These are phyloP conservation scores for Sceliomorpha sp. DNA, from an alignment of 2,888 invertebrate genomes.

Conservation along the genomic window DNA sequence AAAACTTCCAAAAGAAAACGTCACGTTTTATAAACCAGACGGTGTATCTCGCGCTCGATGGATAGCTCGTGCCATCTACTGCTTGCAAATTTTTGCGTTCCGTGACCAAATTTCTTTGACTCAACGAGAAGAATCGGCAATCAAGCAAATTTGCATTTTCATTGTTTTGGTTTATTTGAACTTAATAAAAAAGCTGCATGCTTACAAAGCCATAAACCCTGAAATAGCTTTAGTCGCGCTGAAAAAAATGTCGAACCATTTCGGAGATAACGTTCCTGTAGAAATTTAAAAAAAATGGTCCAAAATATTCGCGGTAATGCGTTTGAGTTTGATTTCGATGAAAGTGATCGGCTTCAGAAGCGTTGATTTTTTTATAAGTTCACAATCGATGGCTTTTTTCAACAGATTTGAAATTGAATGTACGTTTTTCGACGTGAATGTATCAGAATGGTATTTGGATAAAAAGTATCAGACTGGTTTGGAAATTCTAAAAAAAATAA, in stretches of 20 bases:
- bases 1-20: slow-evolving; percentile 11
- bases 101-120: slow-evolving; percentile 13
- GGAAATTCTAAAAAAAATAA: no score
- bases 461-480: slow-evolving; percentile 25
- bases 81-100: slow-evolving; percentile 19
- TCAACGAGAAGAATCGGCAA: slow-evolving; percentile 3
- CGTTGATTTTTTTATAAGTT: slow-evolving; percentile 29
- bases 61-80: slow-evolving; percentile 22
- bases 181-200: slow-evolving; percentile 43
- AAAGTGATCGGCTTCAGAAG: slow-evolving; percentile 17
- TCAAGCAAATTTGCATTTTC: slow-evolving; percentile 17
- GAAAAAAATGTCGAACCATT: slow-evolving; percentile 39
- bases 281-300: slow-evolving; percentile 28
- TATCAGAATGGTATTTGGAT: slow-evolving; percentile 22
- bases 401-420: slow-evolving; percentile 27
- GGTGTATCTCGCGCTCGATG: slow-evolving; percentile 23
- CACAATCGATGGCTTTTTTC: slow-evolving; percentile 32
- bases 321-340: slow-evolving; percentile 12
- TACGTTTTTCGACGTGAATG: slow-evolving; percentile 25
- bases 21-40: slow-evolving; percentile 22
- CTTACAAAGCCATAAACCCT: slow-evolving; percentile 11
- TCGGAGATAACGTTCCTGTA: slow-evolving; percentile 23
- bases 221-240: slow-evolving; percentile 18
- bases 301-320: slow-evolving; percentile 11
- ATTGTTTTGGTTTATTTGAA: slow-evolving; percentile 43